Evolutionary conservation across 2,888 invertebrate species (phyloP).

Genomic region (Chouioia cunea): DNA sequence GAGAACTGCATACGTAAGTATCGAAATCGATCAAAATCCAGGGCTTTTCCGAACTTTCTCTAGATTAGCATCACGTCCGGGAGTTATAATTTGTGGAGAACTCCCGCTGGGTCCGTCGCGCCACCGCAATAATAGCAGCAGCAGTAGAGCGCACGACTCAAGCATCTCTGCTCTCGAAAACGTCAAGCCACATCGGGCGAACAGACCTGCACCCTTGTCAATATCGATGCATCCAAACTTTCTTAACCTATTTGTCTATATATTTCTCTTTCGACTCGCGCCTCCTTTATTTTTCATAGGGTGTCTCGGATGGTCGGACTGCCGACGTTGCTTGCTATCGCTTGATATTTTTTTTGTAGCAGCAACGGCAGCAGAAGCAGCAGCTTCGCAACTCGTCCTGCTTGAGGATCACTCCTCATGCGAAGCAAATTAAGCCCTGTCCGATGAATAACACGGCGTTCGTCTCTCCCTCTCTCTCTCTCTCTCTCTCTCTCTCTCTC

Average conservation of each 20-base stretch:
- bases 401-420: slow-evolving; percentile 56
- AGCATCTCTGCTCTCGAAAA: slow-evolving; percentile 35
- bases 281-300: not conserved
- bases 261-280: slow-evolving; percentile 25
- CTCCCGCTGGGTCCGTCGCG: slow-evolving; percentile 62
- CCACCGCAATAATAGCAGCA: slow-evolving; percentile 52
- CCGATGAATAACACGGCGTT: slow-evolving; percentile 66
- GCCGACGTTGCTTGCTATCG: slow-evolving; percentile 35
- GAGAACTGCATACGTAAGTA: slow-evolving; percentile 38
- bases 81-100: slow-evolving; percentile 66
- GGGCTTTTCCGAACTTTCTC: slow-evolving; percentile 66
- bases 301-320: slow-evolving; percentile 35
- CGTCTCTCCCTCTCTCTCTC: no score
- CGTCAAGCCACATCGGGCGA: no score
- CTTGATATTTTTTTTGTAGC: not conserved
- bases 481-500: slow-evolving; percentile 49
- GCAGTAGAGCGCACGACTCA: slow-evolving; percentile 28
- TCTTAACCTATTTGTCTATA: slow-evolving; percentile 46
- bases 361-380: slow-evolving; percentile 37
- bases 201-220: slow-evolving; percentile 65
- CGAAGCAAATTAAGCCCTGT: slow-evolving; percentile 68
- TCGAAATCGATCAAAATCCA: slow-evolving; percentile 42
- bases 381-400: slow-evolving; percentile 44
- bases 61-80: slow-evolving; percentile 67
- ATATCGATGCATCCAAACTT: slow-evolving; percentile 65